phyloP scores from a whole-genome alignment of 2,113 vertebrate genomes.

The Uropsilus gracilis region DNA sequence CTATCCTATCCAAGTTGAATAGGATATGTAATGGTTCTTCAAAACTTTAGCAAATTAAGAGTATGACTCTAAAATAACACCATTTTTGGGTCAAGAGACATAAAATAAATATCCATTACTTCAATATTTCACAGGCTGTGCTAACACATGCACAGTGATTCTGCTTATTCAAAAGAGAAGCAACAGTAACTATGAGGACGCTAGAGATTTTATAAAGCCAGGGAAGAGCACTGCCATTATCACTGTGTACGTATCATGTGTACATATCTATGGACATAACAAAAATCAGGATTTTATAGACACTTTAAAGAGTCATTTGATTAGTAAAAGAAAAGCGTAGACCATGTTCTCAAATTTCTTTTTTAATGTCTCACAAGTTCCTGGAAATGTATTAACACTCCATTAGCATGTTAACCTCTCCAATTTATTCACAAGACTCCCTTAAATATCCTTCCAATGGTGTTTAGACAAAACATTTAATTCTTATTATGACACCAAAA shows the following conservation, averaged over 20 bases:
- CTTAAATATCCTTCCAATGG: constrained; percentile 59
- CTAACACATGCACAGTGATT: neutral
- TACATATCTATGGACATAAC: neutral
- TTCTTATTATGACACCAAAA: constrained; percentile 5
- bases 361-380: constrained; percentile 46
- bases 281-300: neutral
- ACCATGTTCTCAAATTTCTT: constrained; percentile 21
- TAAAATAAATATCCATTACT: neutral
- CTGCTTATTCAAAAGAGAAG: neutral
- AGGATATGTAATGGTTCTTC: neutral
- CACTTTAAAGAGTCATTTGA: neutral
- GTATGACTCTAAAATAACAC: neutral
- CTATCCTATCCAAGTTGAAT: neutral
- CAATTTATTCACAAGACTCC: constrained; percentile 5
- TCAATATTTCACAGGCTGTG: neutral
- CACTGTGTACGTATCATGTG: neutral
- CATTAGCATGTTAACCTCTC: neutral
- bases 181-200: neutral
- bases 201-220: neutral
- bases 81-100: neutral
- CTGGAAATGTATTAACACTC: neutral
- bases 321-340: neutral
- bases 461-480: neutral
- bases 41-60: neutral
- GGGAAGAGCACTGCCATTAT: neutral